Base-by-base conservation (phyloP, 2,888 invertebrate genomes). In the Chymomyza amoena region DNA sequence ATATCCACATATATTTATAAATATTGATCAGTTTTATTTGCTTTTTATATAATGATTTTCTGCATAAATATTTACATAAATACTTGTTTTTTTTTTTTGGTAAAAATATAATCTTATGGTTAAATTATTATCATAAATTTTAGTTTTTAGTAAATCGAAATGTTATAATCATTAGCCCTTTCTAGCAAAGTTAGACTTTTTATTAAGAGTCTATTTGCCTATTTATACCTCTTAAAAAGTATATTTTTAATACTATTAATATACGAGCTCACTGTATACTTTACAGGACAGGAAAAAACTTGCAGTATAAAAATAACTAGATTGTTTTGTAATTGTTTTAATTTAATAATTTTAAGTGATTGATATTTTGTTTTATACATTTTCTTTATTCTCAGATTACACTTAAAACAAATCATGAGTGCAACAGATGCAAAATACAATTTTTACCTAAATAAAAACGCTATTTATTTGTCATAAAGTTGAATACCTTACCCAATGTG, bases 31-130 rank as follows among this genome's bases (percentile, higher is more conserved):
- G 7, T 20, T 57, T 57, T 57, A 57, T n/a, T 57, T 57, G 2
- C 25, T 57, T 57, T 57, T n/a, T 57, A 32, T 60, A 32, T 60
- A 25, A 25, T 4, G 25, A 28, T 60, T 60, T 60, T 60, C n/a
- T 6, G 6, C n/a, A 32, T 7, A 45, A 45, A 45, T 45, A 45
- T 45, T 45, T 39, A n/a, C 10, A 60, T 39, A 60, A 15, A 39
- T 39, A 57, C 15, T 28, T 57, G 15, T 45, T 20, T 20, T 57
- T 25, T 59, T 10, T 59, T 6, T 60, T 60, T 39, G 39, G 28
- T 32, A 60, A 15, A 60, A 1, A 36, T 60, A 60, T 36, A 32
- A 15, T 32, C 6, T 54, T 54, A 54, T 20, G 5, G 7, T 54
- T n/a, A 20, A 1, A 54, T 10, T 7, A 4, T 16, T n/a, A 20